Conservation (phyloP, 2,797 vertebrate genomes). For the Cheirogaleus major region DNA sequence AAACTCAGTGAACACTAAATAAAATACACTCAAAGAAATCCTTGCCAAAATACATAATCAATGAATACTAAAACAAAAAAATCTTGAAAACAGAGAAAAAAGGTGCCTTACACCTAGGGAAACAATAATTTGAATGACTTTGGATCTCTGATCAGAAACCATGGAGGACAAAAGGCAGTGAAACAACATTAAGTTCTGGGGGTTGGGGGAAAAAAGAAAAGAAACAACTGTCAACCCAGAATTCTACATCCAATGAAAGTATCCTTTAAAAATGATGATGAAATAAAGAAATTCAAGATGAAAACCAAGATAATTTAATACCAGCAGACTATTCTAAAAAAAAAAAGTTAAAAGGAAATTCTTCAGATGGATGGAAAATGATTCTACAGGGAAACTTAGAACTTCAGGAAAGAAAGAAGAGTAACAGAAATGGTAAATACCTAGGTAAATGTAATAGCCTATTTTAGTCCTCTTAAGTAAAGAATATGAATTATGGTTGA, state of each 20-base stretch:
- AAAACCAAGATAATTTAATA: background rate
- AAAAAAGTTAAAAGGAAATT: background rate
- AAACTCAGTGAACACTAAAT: background rate
- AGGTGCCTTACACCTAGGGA: background rate
- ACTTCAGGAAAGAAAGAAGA: background rate
- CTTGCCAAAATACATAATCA: background rate
- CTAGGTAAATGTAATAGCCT: background rate
- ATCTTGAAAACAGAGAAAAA: conserved; percentile 14
- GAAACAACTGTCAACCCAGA: background rate
- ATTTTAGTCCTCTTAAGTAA: background rate
- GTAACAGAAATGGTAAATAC: background rate
- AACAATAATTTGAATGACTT: background rate
- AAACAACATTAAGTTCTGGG: background rate
- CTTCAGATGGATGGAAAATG: conserved; percentile 9
- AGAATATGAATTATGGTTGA: background rate
- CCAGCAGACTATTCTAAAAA: background rate
- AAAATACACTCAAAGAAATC: conserved; percentile 2
- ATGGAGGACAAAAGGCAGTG: background rate
- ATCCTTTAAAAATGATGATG: background rate
- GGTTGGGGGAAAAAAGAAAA: background rate
- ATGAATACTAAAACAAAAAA: conserved; percentile 4
- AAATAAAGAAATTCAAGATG: conserved; percentile 2
- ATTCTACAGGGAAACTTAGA: background rate
- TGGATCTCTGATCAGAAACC: background rate
- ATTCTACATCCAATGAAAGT: background rate